Percentiles rank a stretch among this genome's conserved stretches.
Conservation (phyloP, 2,113 vertebrate species). For the Catharus minimus region DNA sequence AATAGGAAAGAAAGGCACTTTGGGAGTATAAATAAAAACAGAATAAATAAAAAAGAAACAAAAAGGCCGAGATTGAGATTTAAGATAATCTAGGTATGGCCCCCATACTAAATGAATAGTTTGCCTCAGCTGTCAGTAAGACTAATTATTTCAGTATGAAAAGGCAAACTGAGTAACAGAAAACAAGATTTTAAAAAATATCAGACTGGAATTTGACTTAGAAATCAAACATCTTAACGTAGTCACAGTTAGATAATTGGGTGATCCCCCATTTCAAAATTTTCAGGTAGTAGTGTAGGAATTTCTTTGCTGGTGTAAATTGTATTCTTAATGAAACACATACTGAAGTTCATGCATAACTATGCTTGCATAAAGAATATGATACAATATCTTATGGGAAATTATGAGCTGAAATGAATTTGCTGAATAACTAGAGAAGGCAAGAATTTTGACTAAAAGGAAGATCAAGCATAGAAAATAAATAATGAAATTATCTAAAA, state of each 20-base stretch:
- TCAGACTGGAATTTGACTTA: neutral
- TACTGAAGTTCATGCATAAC: neutral
- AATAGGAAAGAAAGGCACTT: neutral
- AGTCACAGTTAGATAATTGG: neutral
- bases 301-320: neutral
- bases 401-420: neutral
- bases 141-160: neutral
- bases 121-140: neutral
- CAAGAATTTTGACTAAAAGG: neutral
- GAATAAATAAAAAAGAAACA: neutral
- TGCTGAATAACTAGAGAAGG: neutral
- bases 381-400: neutral
- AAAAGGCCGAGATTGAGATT: neutral
- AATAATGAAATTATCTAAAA: neutral
- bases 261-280: neutral
- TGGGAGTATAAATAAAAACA: slow-evolving; percentile 7
- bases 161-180: neutral
- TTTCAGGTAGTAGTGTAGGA: neutral
- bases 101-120: neutral
- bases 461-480: neutral
- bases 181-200: neutral
- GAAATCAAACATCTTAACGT: neutral
- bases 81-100: neutral
- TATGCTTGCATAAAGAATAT: neutral
- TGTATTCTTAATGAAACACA: neutral